Evolutionary conservation across 2,113 vertebrate species (phyloP).

Genomic region (Mungos mungo): DNA sequence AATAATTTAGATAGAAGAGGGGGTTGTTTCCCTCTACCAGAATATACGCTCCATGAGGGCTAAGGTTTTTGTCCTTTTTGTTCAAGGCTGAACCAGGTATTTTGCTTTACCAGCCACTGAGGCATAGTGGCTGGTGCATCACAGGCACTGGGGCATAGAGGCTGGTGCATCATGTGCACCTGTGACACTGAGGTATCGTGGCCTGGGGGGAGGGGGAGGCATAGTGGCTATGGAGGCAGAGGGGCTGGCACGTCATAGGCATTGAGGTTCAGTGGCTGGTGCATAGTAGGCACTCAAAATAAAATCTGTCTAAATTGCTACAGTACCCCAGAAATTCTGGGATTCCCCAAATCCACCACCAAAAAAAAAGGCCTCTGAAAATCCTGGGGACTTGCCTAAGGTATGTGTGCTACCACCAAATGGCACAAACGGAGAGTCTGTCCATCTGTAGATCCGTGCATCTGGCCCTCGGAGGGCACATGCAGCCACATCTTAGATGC

Average conservation of each 20-base stretch:
- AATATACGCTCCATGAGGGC: background rate
- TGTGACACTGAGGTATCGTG: no score
- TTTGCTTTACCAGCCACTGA: background rate
- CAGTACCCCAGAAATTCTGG: background rate
- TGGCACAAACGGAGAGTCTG: background rate
- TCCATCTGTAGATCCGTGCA: rapidly evolving
- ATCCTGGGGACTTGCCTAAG: background rate
- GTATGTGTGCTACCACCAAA: background rate
- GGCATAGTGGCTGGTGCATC: background rate
- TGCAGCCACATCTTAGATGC: rapidly evolving
- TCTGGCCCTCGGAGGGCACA: background rate
- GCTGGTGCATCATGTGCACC: background rate
- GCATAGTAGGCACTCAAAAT: background rate
- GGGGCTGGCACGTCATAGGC: background rate
- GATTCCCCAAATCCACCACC: background rate
- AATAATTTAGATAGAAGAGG: no score
- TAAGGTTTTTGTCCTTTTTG: background rate
- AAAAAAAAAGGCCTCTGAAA: background rate
- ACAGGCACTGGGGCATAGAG: background rate
- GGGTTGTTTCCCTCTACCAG: background rate
- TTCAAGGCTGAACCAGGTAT: background rate
- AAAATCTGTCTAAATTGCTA: background rate
- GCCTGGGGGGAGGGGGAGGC: no score
- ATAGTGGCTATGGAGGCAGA: background rate
- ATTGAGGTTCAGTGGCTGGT: background rate